Conservation (phyloP, 2,888 invertebrate genomes). For the Halocaridina rubra region DNA sequence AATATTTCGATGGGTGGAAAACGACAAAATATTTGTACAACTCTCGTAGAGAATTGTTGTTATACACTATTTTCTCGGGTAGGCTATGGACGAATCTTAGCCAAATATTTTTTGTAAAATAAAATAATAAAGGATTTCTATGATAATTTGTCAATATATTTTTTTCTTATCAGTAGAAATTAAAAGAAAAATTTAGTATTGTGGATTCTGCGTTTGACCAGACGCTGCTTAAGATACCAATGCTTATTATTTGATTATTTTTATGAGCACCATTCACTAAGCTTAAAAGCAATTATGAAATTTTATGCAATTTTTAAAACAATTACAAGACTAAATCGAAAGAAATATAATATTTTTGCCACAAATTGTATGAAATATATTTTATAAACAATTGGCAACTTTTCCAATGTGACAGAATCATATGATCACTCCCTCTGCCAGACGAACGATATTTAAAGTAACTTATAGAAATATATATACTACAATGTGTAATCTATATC, state of each 20-base stretch:
- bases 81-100: too few species aligned
- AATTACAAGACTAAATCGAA: not conserved
- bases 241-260: not conserved
- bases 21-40: too few species aligned
- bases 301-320: not conserved
- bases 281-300: not conserved
- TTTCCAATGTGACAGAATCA: conserved; percentile 25
- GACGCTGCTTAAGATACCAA: not conserved
- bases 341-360: not conserved
- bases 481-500: not conserved
- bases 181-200: too few species aligned
- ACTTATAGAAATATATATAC: not conserved
- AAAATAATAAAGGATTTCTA: too few species aligned
- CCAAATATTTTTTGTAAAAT: too few species aligned
- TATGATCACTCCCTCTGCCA: conserved; percentile 22
- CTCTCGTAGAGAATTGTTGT: too few species aligned
- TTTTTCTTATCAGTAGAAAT: too few species aligned
- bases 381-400: not conserved
- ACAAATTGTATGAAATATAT: not conserved
- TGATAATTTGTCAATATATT: too few species aligned
- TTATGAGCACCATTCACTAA: not conserved
- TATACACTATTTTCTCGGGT: too few species aligned
- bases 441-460: not conserved
- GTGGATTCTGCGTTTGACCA: not conserved
- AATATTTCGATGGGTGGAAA: too few species aligned